A percentile compares a stretch with the other conserved stretches of the same genome.
These are phyloP conservation scores for Plutella xylostella DNA, from an alignment of 2,888 invertebrate species.

Conservation along the genomic window DNA sequence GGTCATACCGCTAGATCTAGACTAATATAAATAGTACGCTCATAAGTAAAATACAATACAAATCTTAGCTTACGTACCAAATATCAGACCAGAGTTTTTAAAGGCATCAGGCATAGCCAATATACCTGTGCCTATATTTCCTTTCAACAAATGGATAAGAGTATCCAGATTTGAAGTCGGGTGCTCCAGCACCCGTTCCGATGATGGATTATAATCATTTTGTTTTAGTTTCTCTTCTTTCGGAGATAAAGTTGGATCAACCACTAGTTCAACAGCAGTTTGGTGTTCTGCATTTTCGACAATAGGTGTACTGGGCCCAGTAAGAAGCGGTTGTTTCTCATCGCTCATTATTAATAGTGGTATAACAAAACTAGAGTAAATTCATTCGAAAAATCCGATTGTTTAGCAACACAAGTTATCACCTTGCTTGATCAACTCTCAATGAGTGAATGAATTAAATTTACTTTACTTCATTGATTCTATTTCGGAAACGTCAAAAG, in stretches of 20 bases:
- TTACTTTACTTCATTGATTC: no score
- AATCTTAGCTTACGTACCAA: constrained; percentile 65
- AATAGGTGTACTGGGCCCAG: constrained; percentile 40
- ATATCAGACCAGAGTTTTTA: constrained; percentile 87
- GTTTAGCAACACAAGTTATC: no score
- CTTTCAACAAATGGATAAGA: constrained; percentile 78
- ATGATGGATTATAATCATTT: constrained; percentile 67
- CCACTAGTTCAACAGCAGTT: constrained; percentile 41
- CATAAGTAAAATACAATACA: no score
- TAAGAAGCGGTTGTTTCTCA: constrained; percentile 78
- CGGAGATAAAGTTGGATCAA: constrained; percentile 31
- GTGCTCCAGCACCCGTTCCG: constrained; percentile 78
- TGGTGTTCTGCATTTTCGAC: constrained; percentile 45
- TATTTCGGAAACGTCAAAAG: no score
- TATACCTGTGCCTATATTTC: constrained; percentile 91
- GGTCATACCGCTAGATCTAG: no score
- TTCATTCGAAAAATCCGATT: no score
- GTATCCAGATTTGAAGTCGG: constrained; percentile 86
- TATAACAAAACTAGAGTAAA: no score
- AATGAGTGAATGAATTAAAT: no score
- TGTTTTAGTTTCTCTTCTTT: constrained; percentile 37
- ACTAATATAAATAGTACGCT: constrained; percentile 4
- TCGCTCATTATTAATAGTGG: constrained; percentile 72
- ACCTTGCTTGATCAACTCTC: no score
- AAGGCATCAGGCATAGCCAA: constrained; percentile 97